Evolutionary conservation across 2,113 vertebrate genomes (phyloP), one percentile per base, ranked within the genome.

Genomic region (Oncorhynchus kisutch): DNA sequence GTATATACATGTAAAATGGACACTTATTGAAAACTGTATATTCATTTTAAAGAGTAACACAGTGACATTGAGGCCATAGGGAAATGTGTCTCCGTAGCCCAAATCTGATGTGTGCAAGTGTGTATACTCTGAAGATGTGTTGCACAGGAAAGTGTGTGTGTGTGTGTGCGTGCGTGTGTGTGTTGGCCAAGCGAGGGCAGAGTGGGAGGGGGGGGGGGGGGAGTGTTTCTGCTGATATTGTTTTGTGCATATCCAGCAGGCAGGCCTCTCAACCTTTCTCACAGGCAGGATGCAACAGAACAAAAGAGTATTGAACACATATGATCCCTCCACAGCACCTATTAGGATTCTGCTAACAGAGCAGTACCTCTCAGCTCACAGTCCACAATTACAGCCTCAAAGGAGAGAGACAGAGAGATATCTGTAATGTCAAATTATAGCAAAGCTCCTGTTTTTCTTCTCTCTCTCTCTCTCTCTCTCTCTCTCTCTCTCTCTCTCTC

Each of bases 231-330:
- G 62, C 39, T 74, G 66, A 39, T 66, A 71, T 72, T 65, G 82
- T 73, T 87, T 83, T 79, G 75, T 85, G 84, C 66, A 20, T 72
- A 85, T 86, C 72, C 78, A 83, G 77, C 72, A 82, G 76, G 74
- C 67, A 12, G 79, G 74, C 85, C 78, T 75, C 70, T 80, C 78
- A 88, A 89, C 88, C 89, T 91, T 89, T 91, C 91, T 88, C 90
- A 88, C 84, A 90, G 81, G 81, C 79, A 77, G 85, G 83, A 71
- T 27, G 59, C 81, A 81, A 79, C 82, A 80, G 74, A 79, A 83
- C 84, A 88, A 80, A 81, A 81, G 72, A 81, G 73, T 88, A 88
- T 88, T 82, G 87, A 88, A 85, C 83, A 85, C 77, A 64, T 77
- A 82, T 84, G 87, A 88, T 86, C 85, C 81, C 76, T 88, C 75